Conservation (phyloP, 2,888 invertebrate genomes). For the Tenthredo amoena region DNA sequence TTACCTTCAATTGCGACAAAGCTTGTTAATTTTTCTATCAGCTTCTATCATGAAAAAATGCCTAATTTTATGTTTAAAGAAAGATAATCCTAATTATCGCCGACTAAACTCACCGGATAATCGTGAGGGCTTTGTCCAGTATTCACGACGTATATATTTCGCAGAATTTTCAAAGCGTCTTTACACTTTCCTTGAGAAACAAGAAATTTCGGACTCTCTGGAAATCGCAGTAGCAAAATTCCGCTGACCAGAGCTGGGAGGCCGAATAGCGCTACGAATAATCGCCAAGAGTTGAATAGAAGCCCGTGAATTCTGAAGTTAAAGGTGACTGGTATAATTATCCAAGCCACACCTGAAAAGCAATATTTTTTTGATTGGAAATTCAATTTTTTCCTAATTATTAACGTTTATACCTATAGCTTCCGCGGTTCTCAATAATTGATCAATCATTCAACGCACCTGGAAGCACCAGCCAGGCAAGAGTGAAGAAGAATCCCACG, state of each 20-base stretch:
- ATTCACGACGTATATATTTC: conserved; percentile 82
- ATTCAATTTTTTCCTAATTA: no score
- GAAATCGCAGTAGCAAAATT: conserved; percentile 81
- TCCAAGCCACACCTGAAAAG: conserved; percentile 84
- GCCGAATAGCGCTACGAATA: conserved; percentile 84
- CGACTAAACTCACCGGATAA: conserved; percentile 79
- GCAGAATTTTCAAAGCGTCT: conserved; percentile 82
- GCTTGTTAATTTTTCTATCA: background rate
- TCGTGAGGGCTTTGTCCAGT: conserved; percentile 77
- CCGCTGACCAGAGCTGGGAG: conserved; percentile 84
- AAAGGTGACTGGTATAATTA: conserved; percentile 81
- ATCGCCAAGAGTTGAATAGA: conserved; percentile 86
- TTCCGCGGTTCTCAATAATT: conserved; percentile 71
- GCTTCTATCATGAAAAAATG: background rate
- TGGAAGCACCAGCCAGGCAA: conserved; percentile 83
- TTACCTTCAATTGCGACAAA: conserved; percentile 59
- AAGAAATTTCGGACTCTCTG: conserved; percentile 91
- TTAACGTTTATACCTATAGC: no score
- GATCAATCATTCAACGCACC: conserved; percentile 77
- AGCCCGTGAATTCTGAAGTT: conserved; percentile 73
- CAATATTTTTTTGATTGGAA: background rate
- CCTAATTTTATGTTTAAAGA: background rate
- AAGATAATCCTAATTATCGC: background rate
- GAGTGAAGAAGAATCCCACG: conserved; percentile 83
- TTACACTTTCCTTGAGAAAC: conserved; percentile 82